Percentiles rank a stretch among this genome's conserved stretches.
Evolutionary conservation across 2,888 invertebrate species (phyloP).

Genomic region (Coelopa pilipes): DNA sequence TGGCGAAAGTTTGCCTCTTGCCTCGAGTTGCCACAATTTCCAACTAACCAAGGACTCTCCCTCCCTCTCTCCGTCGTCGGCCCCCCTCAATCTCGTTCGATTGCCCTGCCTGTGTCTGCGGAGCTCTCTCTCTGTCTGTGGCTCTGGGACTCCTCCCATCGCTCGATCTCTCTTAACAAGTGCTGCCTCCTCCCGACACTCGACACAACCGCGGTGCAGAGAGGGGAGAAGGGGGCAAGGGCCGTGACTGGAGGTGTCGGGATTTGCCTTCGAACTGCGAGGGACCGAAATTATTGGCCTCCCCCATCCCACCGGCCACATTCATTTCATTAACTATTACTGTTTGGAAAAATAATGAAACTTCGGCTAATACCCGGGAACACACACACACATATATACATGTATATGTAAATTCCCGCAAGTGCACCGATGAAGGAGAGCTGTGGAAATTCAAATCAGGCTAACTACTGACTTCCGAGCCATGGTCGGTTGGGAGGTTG

Average conservation of each 20-base stretch:
- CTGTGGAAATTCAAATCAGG: slow-evolving; percentile 4
- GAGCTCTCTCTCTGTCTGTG: no score
- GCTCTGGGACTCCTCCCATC: no score
- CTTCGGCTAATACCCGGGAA: not conserved
- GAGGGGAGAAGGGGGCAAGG: no score
- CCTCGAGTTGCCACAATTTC: not conserved
- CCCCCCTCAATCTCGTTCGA: no score
- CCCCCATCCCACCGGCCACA: slow-evolving; percentile 5
- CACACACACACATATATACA: not conserved
- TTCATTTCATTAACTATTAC: slow-evolving; percentile 4
- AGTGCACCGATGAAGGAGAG: no score
- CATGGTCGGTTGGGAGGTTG: not conserved
- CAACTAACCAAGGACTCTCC: no score
- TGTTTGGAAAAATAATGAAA: not conserved
- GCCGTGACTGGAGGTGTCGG: no score
- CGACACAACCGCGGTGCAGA: no score
- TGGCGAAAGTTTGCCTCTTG: not conserved
- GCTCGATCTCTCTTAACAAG: not conserved
- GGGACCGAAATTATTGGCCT: not conserved
- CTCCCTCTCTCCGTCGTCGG: no score
- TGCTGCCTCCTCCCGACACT: not conserved
- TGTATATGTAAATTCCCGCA: no score
- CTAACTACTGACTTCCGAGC: not conserved
- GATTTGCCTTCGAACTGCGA: no score
- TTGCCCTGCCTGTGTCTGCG: no score